These are phyloP conservation scores for Diarsia brunnea DNA, from an alignment of 2,888 invertebrate genomes.

Conservation along the genomic window DNA sequence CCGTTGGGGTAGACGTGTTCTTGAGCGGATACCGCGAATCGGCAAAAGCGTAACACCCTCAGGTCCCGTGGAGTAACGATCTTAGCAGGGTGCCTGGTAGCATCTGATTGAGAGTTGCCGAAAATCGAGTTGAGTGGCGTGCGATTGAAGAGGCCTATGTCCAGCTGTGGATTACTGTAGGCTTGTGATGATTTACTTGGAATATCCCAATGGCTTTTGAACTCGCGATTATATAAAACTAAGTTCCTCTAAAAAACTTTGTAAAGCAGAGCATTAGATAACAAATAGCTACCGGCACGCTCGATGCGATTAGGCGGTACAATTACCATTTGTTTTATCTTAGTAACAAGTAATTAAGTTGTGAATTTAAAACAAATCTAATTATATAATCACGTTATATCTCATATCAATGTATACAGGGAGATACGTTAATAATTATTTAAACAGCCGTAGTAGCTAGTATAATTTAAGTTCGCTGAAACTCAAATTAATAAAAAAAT, in stretches of 20 bases:
- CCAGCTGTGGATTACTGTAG: no score
- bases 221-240: background rate
- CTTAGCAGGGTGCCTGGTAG: no score
- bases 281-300: background rate
- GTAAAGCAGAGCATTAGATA: background rate
- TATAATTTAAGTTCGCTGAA: conserved; percentile 4
- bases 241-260: background rate
- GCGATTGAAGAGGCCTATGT: no score
- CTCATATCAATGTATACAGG: background rate
- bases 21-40: no score
- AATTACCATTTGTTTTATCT: background rate
- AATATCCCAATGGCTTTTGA: background rate
- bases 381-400: background rate
- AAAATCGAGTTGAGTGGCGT: no score
- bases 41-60: no score
- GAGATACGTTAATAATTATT: conserved; percentile 1
- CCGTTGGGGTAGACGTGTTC: no score
- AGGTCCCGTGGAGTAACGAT: no score
- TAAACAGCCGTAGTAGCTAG: conserved; percentile 2
- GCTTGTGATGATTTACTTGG: no score
- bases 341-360: conserved; percentile 12
- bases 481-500: background rate
- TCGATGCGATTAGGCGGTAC: background rate
- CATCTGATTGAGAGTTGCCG: no score
- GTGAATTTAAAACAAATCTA: conserved; percentile 2